A percentile compares a stretch with the other conserved stretches of the same genome.
Evolutionary conservation across 2,113 vertebrate genomes (phyloP).

Genomic region (Sylvicapra grimmia): DNA sequence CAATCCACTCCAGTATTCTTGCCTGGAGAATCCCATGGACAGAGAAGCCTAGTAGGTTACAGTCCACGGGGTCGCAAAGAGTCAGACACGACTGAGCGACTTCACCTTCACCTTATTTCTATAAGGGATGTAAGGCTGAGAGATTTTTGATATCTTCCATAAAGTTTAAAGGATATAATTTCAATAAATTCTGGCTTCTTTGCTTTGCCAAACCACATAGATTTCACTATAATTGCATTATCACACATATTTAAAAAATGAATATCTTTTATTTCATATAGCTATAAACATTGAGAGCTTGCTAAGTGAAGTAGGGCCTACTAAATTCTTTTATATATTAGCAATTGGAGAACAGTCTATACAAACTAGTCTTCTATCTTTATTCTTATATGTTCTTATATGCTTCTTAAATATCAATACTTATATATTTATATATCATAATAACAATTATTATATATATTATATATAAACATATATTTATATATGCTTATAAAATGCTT

Average conservation of each 20-base stretch:
- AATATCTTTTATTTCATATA: neutral
- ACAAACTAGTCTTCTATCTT: neutral
- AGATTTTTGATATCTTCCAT: neutral
- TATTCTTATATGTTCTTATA: neutral
- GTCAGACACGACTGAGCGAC: no score
- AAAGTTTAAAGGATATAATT: neutral
- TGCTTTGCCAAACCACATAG: neutral
- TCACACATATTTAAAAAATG: neutral
- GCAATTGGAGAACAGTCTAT: neutral
- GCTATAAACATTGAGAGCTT: neutral
- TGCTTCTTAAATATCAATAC: neutral
- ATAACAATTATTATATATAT: no score
- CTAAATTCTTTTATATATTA: neutral
- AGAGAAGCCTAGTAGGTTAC: no score
- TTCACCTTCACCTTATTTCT: no score
- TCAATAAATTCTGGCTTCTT: neutral
- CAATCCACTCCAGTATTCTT: no score
- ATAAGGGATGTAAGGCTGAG: neutral
- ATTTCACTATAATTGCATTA: neutral
- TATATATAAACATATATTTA: neutral
- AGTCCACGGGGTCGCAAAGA: no score
- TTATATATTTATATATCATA: neutral
- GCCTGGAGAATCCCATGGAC: no score
- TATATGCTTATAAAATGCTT: neutral
- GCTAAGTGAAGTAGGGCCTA: neutral